Conservation (phyloP, 2,113 vertebrate genomes). For the Spheniscus mendiculus region DNA sequence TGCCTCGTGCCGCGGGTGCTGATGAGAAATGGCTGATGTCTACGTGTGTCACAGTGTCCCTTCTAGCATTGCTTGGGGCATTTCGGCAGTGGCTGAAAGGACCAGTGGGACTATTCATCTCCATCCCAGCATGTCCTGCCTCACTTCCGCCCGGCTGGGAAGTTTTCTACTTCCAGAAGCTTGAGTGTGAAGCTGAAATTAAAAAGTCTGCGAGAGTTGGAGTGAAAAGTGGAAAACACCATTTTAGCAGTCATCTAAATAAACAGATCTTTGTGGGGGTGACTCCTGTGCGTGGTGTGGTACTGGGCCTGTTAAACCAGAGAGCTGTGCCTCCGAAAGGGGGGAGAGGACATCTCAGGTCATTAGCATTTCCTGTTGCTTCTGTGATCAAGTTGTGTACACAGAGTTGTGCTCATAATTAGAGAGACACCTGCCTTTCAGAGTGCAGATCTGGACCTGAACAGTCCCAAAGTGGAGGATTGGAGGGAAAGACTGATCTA, state of each 20-base stretch:
- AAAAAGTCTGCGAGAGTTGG: neutral
- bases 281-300: neutral
- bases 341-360: neutral
- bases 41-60: neutral
- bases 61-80: neutral
- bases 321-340: neutral
- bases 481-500: neutral
- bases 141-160: neutral
- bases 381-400: neutral
- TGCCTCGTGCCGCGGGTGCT: accelerated
- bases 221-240: neutral
- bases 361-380: neutral
- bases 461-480: neutral
- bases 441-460: neutral
- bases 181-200: neutral
- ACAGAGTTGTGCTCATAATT: neutral
- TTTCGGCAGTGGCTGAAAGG: neutral
- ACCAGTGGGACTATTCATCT: neutral
- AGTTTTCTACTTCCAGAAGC: neutral
- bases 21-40: neutral
- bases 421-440: neutral
- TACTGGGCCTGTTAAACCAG: neutral
- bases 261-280: neutral
- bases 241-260: neutral
- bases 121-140: neutral